These are phyloP conservation scores for Ceratitis capitata DNA, from an alignment of 1,140 invertebrate species.

Conservation along the genomic window DNA sequence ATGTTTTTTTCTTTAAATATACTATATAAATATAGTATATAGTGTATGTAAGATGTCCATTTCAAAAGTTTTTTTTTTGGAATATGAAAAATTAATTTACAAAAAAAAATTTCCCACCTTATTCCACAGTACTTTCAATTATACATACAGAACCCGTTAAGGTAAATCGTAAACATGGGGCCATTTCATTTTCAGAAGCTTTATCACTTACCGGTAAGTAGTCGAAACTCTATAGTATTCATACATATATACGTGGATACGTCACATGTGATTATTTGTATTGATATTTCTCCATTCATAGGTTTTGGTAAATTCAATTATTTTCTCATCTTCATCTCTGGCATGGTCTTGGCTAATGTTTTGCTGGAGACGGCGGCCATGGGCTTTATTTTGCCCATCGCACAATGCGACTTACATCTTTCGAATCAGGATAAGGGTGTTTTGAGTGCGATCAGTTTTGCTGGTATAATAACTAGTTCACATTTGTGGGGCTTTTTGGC, in stretches of 20 bases:
- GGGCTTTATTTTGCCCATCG: conserved; percentile 74
- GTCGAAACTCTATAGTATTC: not conserved
- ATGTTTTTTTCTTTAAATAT: too few relatives aligned
- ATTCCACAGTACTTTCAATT: conserved; percentile 43
- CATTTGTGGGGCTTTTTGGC: conserved; percentile 81
- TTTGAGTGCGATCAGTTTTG: conserved; percentile 57
- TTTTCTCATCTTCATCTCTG: conserved; percentile 68
- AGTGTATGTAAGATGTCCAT: conserved; percentile 3
- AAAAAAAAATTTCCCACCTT: conserved; percentile 28
- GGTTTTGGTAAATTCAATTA: conserved; percentile 73
- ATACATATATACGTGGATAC: conserved; percentile 4
- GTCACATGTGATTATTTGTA: not conserved
- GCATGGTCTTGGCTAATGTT: conserved; percentile 68
- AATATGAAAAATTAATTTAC: not conserved
- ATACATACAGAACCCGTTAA: conserved; percentile 41
- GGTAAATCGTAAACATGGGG: conserved; percentile 40
- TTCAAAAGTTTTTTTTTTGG: not conserved
- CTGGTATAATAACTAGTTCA: conserved; percentile 70
- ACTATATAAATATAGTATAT: too few relatives aligned
- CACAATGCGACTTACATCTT: conserved; percentile 74
- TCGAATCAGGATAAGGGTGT: conserved; percentile 71
- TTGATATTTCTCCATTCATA: conserved; percentile 27
- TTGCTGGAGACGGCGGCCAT: conserved; percentile 71
- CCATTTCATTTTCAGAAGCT: conserved; percentile 43
- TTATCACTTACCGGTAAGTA: conserved; percentile 43